Conservation (phyloP, 2,888 invertebrate species). For the Oscheius sp. region DNA sequence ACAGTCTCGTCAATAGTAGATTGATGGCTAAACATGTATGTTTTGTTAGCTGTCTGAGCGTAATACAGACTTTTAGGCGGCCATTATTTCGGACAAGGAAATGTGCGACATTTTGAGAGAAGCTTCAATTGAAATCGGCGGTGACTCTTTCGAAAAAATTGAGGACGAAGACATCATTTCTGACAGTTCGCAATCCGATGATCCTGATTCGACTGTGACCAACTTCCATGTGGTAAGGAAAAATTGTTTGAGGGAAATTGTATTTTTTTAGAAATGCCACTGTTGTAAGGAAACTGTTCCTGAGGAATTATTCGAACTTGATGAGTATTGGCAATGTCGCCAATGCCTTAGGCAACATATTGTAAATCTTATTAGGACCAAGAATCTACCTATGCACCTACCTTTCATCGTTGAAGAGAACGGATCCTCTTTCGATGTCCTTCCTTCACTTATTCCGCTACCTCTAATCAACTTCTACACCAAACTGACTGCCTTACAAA, state of each 20-base stretch:
- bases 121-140: constrained; percentile 30
- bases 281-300: constrained; percentile 36
- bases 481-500: constrained; percentile 34
- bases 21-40: constrained; percentile 16
- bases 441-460: constrained; percentile 48
- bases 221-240: not conserved
- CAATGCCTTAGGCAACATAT: constrained; percentile 41
- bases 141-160: constrained; percentile 48
- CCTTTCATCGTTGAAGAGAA: constrained; percentile 41
- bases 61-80: not conserved
- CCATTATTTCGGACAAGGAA: constrained; percentile 36
- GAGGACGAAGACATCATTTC: constrained; percentile 32
- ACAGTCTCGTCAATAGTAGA: constrained; percentile 19
- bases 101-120: constrained; percentile 42
- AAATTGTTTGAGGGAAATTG: not conserved
- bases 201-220: not conserved
- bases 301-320: constrained; percentile 52
- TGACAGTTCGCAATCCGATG: constrained; percentile 24
- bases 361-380: constrained; percentile 38
- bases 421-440: constrained; percentile 42
- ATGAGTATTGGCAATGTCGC: constrained; percentile 56
- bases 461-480: constrained; percentile 50
- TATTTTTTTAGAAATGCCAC: constrained; percentile 33
- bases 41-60: not conserved
- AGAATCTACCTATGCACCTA: constrained; percentile 41